These are phyloP conservation scores for Taenioides sp. DNA, from an alignment of 2,797 vertebrate species.

Conservation along the genomic window DNA sequence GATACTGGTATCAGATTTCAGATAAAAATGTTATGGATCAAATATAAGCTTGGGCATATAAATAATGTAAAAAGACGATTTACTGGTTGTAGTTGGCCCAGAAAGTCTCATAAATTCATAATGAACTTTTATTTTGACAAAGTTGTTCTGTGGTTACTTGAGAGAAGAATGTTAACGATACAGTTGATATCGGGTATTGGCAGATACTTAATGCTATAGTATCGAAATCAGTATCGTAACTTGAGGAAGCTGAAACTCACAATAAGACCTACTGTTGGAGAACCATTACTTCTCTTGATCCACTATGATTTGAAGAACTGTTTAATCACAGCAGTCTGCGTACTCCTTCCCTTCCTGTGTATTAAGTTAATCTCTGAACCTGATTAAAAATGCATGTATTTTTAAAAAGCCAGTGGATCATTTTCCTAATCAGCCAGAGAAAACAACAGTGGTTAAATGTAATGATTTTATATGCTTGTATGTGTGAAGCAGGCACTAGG, in stretches of 20 bases:
- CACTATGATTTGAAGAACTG: not conserved
- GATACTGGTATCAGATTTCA: too few relatives aligned
- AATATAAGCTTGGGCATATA: too few relatives aligned
- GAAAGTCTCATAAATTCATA: too few relatives aligned
- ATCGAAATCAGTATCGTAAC: too few relatives aligned
- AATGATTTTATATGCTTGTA: slow-evolving; percentile 33
- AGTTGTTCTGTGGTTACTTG: too few relatives aligned
- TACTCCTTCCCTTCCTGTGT: not conserved
- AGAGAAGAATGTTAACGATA: too few relatives aligned
- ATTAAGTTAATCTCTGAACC: slow-evolving; percentile 18
- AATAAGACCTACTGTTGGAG: not conserved
- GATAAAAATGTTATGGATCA: too few relatives aligned
- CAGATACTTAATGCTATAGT: too few relatives aligned
- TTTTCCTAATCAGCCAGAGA: slow-evolving; percentile 49
- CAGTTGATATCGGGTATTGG: too few relatives aligned
- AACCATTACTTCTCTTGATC: not conserved
- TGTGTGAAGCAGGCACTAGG: slow-evolving; percentile 22
- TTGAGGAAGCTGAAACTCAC: not conserved
- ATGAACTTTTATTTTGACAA: too few relatives aligned
- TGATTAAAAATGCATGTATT: slow-evolving; percentile 49
- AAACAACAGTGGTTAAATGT: slow-evolving; percentile 23
- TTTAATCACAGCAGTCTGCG: not conserved
- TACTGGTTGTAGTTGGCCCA: too few relatives aligned
- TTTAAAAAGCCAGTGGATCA: slow-evolving; percentile 42
- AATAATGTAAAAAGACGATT: too few relatives aligned